Base-by-base conservation (phyloP, 1,140 invertebrate genomes). In the Lepidurus couesii region DNA sequence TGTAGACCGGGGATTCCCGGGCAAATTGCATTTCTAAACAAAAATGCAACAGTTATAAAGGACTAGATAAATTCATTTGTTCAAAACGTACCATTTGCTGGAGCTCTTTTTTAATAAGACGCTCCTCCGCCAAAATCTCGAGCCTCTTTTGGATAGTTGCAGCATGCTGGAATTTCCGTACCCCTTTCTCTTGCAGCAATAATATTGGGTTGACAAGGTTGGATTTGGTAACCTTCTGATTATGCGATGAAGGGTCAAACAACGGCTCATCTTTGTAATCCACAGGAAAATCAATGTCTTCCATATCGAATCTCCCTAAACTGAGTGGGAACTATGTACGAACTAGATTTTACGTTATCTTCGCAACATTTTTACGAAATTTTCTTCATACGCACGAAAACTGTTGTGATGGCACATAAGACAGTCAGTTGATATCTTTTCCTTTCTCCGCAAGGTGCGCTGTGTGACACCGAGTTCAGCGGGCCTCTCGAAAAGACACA, bases 1-100 rank as follows among this genome's bases (percentile, higher is more conserved):
- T 79, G 93, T 93, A 47, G 92, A 91, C 82, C 90, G 87, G 79
- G 92, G 89, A 82, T 89, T 87, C 77, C 91, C 91, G 79, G 92
- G 92, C 81, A 94, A 84, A 81, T 91, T 88, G 86, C 91, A 93
- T 83, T 87, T 87, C 91, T 91, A 83, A 65, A 89, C 85, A 82
- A 82, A 81, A 80, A 43, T 80, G 42, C 42, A 74, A 34, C 42
- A 26, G 2, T n/a, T 53, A 73, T 10, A 1, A 1, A 80, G 24
- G 24, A 7, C 11, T 11, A 42, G 24, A 16, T 76, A 79, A 21
- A 7, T 26, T 16, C 16, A 10, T 45, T 10, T 65, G 8, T 73
- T 34, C 1, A 34, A 53, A 21, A 42, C 26, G 65, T 78, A 79
- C 79, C 47, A 65, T 65, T 79, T 79, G 75, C 74, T 78, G 42